Evolutionary conservation across 2,888 invertebrate genomes (phyloP), one percentile per base, ranked within the genome.

Genomic region (Cylindroiulus punctatus): DNA sequence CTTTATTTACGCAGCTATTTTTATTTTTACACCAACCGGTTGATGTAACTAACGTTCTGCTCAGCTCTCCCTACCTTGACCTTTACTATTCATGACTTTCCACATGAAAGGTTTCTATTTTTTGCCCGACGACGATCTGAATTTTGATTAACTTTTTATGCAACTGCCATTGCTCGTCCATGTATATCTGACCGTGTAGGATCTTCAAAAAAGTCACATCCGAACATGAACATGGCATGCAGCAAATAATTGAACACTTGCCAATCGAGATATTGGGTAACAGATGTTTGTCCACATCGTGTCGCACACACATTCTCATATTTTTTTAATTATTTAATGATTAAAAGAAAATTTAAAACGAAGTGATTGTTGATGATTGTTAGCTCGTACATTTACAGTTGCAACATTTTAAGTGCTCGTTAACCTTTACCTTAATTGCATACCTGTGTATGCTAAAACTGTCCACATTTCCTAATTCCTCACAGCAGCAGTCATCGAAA

Each of bases 41-140:
- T 76, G 76, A 30, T 76, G 76, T 76, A 76, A 30, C 76, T 76
- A 14, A 30, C 30, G 26, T 76, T 76, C 30, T 76, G 76, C 30
- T 76, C 76, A 76, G 30, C 76, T 76, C 76, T 76, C 76, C 76
- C 76, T 76, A 76, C 76, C 76, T 76, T 76, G 76, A 76, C 76
- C 76, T 76, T 76, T 65, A 14, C 76, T 76, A 76, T 76, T 76
- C 76, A 76, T 76, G 76, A 76, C 76, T 76, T 76, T 76, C 76
- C 76, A 76, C 76, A 76, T 76, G 76, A 76, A 76, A 76, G 76
- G 30, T 76, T 76, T 76, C 30, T 30, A 3, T 76, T 76, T 76
- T 76, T 76, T 30, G 2, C n/a, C 30, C 26, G 76, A 26, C 26
- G 76, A 76, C 76, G 76, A 30, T 76, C 76, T 76, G 76, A 76